These are phyloP conservation scores for Bubalus kerabau DNA, from an alignment of 2,113 vertebrate genomes.

Conservation along the genomic window DNA sequence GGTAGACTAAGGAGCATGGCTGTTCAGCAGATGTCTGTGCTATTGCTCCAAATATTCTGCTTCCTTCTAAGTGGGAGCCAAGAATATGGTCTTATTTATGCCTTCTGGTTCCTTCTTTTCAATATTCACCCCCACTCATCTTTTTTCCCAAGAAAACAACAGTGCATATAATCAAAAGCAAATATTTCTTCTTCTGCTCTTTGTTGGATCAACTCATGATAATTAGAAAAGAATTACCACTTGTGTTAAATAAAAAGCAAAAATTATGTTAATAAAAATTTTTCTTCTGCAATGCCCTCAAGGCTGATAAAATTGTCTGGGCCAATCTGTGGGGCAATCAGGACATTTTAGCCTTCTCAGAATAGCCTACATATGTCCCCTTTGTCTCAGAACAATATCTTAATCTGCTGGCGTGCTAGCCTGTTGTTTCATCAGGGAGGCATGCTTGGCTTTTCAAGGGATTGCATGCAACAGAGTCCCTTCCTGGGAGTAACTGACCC, in stretches of 20 bases:
- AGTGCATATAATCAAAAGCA: slow-evolving; percentile 15
- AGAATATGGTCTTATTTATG: neutral
- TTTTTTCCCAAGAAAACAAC: slow-evolving; percentile 3
- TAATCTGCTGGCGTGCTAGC: neutral
- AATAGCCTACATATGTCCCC: neutral
- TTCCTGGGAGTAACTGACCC: neutral
- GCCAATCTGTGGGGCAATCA: neutral
- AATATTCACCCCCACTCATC: neutral
- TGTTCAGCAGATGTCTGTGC: neutral
- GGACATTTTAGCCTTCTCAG: neutral
- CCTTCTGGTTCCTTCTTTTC: neutral
- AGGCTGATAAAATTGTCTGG: neutral
- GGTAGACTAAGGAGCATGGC: neutral
- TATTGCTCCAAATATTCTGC: slow-evolving; percentile 6
- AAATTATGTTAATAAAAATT: slow-evolving; percentile 50
- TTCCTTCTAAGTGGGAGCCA: neutral
- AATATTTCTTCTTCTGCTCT: slow-evolving; percentile 17
- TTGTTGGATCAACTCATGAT: neutral
- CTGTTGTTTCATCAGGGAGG: neutral
- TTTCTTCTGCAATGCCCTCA: neutral
- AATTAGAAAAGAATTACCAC: slow-evolving; percentile 35
- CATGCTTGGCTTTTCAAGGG: neutral
- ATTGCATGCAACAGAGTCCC: neutral
- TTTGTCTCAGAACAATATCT: neutral
- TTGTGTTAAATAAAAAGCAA: slow-evolving; percentile 24